A percentile compares a stretch with the other conserved stretches of the same genome.
Evolutionary conservation across 2,797 vertebrate genomes (phyloP).

Genomic region (Rhincodon typus): DNA sequence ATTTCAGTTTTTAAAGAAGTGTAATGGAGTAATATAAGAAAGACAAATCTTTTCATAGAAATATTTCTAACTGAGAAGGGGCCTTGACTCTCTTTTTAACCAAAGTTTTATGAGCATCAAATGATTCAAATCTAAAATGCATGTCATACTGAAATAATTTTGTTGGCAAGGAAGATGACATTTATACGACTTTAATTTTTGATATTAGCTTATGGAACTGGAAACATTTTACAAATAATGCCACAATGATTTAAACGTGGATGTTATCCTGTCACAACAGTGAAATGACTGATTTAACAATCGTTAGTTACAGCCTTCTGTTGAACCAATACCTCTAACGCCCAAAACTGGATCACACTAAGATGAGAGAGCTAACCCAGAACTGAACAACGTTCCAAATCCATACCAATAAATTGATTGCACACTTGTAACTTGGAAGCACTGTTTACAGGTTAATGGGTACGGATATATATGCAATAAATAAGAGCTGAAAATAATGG

Average conservation of each 20-base stretch:
- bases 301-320: not conserved
- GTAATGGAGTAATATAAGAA: not conserved
- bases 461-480: not conserved
- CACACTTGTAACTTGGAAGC: not conserved
- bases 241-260: not conserved
- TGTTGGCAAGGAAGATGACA: conserved; percentile 17
- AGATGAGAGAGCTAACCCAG: not conserved
- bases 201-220: not conserved
- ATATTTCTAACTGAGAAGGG: not conserved
- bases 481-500: not conserved
- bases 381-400: not conserved
- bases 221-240: conserved; percentile 22
- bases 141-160: not conserved
- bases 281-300: not conserved
- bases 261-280: conserved; percentile 7
- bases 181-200: conserved; percentile 21
- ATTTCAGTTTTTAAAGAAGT: not conserved
- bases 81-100: not conserved
- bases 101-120: not conserved
- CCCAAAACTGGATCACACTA: not conserved
- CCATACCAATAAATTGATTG: not conserved
- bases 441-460: not conserved
- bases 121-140: not conserved
- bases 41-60: not conserved
- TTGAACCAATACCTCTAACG: conserved; percentile 8